A percentile compares a stretch with the other conserved stretches of the same genome.
Conservation (phyloP, 2,113 vertebrate species). For the Miniopterus natalensis region DNA sequence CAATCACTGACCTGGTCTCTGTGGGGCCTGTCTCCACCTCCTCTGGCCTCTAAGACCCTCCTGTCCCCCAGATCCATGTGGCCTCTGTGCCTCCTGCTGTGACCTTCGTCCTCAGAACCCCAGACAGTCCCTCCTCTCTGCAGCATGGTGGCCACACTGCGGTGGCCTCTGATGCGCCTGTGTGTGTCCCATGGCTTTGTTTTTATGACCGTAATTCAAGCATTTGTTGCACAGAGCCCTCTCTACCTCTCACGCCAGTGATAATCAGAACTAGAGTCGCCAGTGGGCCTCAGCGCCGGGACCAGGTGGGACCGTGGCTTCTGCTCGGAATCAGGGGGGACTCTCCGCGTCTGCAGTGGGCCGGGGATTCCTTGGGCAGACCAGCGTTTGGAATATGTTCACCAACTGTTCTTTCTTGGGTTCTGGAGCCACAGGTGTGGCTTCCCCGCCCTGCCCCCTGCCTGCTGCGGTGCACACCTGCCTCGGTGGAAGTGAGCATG, state of each 20-base stretch:
- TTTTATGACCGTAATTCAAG: neutral
- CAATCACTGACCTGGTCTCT: fast-evolving
- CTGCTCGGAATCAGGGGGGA: neutral
- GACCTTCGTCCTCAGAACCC: neutral
- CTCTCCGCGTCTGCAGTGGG: neutral
- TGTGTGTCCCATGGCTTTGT: neutral
- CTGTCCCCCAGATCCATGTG: neutral
- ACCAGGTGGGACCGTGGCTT: neutral
- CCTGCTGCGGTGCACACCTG: neutral
- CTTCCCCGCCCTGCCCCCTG: neutral
- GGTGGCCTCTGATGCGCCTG: neutral
- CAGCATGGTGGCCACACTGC: neutral
- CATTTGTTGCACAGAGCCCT: neutral
- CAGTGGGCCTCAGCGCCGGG: neutral
- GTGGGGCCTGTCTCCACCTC: neutral
- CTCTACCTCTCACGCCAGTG: fast-evolving
- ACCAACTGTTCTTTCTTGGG: neutral
- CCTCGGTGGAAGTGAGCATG: fast-evolving
- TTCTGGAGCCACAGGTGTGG: neutral
- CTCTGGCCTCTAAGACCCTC: neutral
- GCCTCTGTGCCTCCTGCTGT: neutral
- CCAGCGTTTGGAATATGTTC: neutral
- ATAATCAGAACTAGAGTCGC: neutral
- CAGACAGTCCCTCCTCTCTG: no score
- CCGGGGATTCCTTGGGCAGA: neutral